Percentiles rank a stretch among this genome's conserved stretches.
Evolutionary conservation across 1,140 invertebrate genomes (phyloP).

Genomic region (Drosophila serrata): DNA sequence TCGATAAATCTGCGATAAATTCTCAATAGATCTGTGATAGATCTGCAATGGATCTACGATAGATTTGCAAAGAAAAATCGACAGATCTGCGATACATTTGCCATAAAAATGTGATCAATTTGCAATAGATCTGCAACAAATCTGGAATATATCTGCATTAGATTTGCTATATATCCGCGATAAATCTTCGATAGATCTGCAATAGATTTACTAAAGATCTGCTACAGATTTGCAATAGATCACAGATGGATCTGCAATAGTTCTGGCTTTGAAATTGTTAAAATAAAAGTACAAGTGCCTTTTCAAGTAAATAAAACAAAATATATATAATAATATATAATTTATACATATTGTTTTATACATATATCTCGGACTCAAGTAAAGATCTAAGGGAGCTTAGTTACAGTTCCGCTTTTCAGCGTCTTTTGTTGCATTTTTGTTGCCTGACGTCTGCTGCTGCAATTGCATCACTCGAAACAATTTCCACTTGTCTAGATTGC

Average conservation of each 20-base stretch:
- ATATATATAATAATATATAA: neutral
- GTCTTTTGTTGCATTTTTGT: slow-evolving; percentile 27
- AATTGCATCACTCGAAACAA: slow-evolving; percentile 48
- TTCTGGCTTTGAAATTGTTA: neutral
- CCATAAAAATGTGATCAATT: neutral
- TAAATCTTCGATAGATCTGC: neutral
- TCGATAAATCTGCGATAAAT: too few relatives aligned
- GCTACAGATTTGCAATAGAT: neutral
- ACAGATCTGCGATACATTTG: too few relatives aligned
- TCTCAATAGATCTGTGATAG: too few relatives aligned
- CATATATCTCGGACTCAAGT: neutral
- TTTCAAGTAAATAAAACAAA: neutral
- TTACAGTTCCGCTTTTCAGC: slow-evolving; percentile 23
- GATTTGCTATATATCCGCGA: neutral
- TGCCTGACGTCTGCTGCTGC: slow-evolving; percentile 40
- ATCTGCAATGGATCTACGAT: too few relatives aligned
- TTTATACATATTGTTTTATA: too few relatives aligned
- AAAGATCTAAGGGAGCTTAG: slow-evolving; percentile 1
- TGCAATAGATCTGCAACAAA: neutral
- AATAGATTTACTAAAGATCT: neutral
- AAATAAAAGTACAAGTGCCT: neutral
- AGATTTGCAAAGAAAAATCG: too few relatives aligned
- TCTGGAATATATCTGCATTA: neutral
- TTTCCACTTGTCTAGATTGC: slow-evolving; percentile 52
- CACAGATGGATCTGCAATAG: neutral